A percentile compares a stretch with the other conserved stretches of the same genome.
phyloP scores from a whole-genome alignment of 2,888 invertebrate species.

The Chaetogeoica ovagalla region DNA sequence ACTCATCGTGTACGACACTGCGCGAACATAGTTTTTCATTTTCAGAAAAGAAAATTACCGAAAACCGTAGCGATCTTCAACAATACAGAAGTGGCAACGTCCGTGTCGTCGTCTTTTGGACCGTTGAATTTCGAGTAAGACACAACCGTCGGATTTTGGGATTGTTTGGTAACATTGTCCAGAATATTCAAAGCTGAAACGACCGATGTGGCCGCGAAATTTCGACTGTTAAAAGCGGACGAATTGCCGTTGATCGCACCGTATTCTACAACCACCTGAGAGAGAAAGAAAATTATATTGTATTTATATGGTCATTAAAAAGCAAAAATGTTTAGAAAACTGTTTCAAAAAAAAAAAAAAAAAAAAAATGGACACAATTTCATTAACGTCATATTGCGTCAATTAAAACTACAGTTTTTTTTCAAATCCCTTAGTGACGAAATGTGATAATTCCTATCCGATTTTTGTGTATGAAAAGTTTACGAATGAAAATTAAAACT shows the following conservation, averaged over 20 bases:
- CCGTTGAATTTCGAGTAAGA: constrained; percentile 20
- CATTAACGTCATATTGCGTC: no score
- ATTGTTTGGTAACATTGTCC: constrained; percentile 9
- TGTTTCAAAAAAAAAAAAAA: no score
- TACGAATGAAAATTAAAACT: no score
- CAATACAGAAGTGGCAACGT: constrained; percentile 15
- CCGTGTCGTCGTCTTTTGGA: background rate
- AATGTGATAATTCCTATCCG: background rate
- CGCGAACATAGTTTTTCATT: no score
- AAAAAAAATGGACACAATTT: no score
- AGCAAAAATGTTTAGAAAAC: no score
- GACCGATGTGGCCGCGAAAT: background rate
- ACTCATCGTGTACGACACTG: no score
- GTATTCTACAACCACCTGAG: constrained; percentile 32
- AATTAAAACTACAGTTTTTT: no score
- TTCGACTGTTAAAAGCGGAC: constrained; percentile 17
- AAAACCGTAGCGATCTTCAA: constrained; percentile 29
- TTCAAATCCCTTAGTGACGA: no score
- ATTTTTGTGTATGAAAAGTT: background rate
- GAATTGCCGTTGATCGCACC: constrained; percentile 15
- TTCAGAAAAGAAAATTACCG: constrained; percentile 10
- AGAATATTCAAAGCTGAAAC: constrained; percentile 17
- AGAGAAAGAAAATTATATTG: background rate
- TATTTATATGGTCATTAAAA: background rate
- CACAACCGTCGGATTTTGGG: background rate